These are phyloP conservation scores for Deilephila elpenor DNA, from an alignment of 2,888 invertebrate genomes.

Conservation along the genomic window DNA sequence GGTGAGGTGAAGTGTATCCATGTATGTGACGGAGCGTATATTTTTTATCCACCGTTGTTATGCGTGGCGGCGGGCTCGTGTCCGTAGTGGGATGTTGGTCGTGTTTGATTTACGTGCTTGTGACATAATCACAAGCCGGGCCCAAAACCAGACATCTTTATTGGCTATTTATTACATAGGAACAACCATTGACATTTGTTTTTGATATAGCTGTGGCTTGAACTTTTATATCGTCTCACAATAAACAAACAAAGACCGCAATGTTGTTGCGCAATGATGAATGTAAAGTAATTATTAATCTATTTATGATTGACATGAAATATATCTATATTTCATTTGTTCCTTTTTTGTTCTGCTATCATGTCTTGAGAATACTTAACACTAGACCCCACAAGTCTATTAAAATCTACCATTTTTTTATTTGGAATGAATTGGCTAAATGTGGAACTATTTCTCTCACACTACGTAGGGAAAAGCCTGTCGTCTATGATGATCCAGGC, in stretches of 20 bases:
- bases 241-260: not conserved
- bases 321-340: too few relatives aligned
- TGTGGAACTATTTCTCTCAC: too few relatives aligned
- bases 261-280: not conserved
- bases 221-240: not conserved
- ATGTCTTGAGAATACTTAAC: too few relatives aligned
- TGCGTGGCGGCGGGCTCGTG: not conserved
- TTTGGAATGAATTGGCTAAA: too few relatives aligned
- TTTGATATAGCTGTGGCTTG: too few relatives aligned
- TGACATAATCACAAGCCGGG: not conserved
- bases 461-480: too few relatives aligned
- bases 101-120: constrained; percentile 1
- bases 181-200: too few relatives aligned
- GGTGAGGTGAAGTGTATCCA: not conserved
- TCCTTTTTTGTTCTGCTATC: too few relatives aligned
- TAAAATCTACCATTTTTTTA: too few relatives aligned
- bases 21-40: not conserved
- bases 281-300: not conserved
- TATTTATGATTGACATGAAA: not conserved
- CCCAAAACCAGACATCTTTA: not conserved
- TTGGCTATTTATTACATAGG: not conserved
- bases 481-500: too few relatives aligned
- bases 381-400: too few relatives aligned
- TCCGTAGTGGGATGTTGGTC: constrained; percentile 9
- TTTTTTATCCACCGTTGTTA: constrained; percentile 7